Conservation (phyloP, 2,113 vertebrate genomes). For the Callionymus lyra region DNA sequence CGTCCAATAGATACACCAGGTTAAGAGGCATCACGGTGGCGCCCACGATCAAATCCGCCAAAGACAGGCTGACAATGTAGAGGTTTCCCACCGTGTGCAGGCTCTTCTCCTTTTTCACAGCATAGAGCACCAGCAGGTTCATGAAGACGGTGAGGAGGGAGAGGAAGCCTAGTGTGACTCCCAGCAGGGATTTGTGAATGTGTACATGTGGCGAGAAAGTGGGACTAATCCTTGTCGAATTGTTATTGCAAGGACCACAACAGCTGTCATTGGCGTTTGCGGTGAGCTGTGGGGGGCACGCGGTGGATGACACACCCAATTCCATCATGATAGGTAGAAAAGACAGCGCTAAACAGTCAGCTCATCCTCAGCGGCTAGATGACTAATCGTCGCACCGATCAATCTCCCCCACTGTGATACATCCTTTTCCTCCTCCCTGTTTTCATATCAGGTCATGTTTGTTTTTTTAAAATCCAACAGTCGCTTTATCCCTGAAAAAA, state of each 20-base stretch:
- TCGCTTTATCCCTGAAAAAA: too few species aligned
- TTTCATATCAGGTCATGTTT: too few species aligned
- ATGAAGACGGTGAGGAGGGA: constrained; percentile 80
- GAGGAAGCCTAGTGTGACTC: constrained; percentile 72
- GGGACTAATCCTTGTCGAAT: constrained; percentile 17
- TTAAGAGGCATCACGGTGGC: constrained; percentile 87
- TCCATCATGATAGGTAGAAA: constrained; percentile 40
- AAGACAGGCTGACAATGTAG: constrained; percentile 87
- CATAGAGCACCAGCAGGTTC: constrained; percentile 85
- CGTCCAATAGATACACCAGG: constrained; percentile 74
- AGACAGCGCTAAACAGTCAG: too few species aligned
- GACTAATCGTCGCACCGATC: too few species aligned
- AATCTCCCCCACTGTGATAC: too few species aligned
- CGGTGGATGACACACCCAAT: constrained; percentile 22
- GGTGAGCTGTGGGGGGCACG: constrained; percentile 19
- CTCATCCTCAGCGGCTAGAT: not conserved
- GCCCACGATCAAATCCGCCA: constrained; percentile 87
- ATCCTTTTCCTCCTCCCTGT: too few species aligned
- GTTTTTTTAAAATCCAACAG: too few species aligned
- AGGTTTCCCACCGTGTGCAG: constrained; percentile 90
- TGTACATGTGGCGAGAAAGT: constrained; percentile 38
- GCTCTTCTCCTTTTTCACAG: constrained; percentile 79
- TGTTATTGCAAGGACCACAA: constrained; percentile 18
- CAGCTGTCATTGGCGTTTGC: constrained; percentile 14
- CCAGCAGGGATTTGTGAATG: constrained; percentile 60